Percentiles rank a stretch among this genome's conserved stretches.
Evolutionary conservation across 2,113 vertebrate genomes (phyloP).

Genomic region (Pavo muticus): DNA sequence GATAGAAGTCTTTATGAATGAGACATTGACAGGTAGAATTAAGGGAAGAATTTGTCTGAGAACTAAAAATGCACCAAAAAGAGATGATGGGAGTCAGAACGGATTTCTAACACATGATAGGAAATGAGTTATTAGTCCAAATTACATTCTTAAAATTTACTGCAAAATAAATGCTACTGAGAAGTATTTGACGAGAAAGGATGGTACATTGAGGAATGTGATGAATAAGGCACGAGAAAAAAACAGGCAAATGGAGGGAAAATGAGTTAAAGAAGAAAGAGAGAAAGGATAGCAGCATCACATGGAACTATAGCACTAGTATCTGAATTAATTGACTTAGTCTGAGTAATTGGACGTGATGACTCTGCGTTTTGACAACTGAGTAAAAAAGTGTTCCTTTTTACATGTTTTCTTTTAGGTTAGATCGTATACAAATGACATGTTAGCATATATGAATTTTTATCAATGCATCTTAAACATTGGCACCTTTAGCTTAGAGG

Average conservation of each 20-base stretch:
- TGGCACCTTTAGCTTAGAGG: background rate
- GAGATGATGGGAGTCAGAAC: background rate
- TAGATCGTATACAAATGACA: background rate
- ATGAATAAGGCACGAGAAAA: background rate
- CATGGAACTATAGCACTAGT: background rate
- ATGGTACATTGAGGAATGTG: background rate
- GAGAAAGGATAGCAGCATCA: background rate
- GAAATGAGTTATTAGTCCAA: conserved; percentile 31
- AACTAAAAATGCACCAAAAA: background rate
- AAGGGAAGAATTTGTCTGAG: background rate
- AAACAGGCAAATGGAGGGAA: background rate
- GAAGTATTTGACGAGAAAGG: background rate
- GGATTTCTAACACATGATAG: background rate
- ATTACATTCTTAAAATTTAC: background rate
- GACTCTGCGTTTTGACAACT: background rate
- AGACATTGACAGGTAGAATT: conserved; percentile 6
- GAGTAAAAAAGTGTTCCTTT: background rate
- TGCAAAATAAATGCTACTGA: background rate
- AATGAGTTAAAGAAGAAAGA: background rate
- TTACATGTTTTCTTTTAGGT: background rate
- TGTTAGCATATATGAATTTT: background rate
- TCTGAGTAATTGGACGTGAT: background rate
- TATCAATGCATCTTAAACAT: background rate
- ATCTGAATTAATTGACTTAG: too few relatives aligned
- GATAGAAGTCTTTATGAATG: background rate